Conservation (phyloP, 2,888 invertebrate genomes). For the Mythimna pallens region DNA sequence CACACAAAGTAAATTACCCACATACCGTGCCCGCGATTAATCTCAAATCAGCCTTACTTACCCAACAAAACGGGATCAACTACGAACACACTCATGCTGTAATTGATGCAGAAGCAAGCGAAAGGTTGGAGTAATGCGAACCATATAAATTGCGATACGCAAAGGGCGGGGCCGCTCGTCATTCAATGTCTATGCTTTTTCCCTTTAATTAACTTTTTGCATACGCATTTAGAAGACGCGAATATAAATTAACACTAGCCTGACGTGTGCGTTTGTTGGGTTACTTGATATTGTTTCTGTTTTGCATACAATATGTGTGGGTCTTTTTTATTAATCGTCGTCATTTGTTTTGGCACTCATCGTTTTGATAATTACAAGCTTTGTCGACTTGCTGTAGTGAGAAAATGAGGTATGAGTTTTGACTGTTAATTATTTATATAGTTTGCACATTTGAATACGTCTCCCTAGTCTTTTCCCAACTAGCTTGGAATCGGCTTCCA, state of each 20-base stretch:
- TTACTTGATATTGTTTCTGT: slow-evolving; percentile 16
- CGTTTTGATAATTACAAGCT: not conserved
- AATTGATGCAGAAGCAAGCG: slow-evolving; percentile 79
- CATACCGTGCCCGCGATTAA: slow-evolving; percentile 31
- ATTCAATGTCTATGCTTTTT: slow-evolving; percentile 80
- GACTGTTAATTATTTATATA: too few species aligned
- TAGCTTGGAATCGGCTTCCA: too few species aligned
- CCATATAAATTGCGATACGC: slow-evolving; percentile 84
- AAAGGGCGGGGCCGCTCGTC: slow-evolving; percentile 82
- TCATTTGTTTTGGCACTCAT: slow-evolving; percentile 31
- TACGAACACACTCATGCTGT: slow-evolving; percentile 56
- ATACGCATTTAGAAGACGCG: slow-evolving; percentile 63
- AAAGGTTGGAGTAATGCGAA: slow-evolving; percentile 77
- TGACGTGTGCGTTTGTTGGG: slow-evolving; percentile 50
- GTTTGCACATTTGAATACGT: too few species aligned
- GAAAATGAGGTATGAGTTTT: too few species aligned
- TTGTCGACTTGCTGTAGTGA: not conserved
- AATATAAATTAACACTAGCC: slow-evolving; percentile 61
- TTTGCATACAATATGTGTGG: slow-evolving; percentile 47
- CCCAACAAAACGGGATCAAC: slow-evolving; percentile 57
- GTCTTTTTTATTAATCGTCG: slow-evolving; percentile 38
- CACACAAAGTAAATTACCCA: slow-evolving; percentile 27
- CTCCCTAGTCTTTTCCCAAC: too few species aligned
- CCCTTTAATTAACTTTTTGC: slow-evolving; percentile 86
- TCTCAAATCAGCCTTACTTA: slow-evolving; percentile 42